These are phyloP conservation scores for Lordiphosa clarofinis DNA, from an alignment of 1,140 invertebrate species.

Conservation along the genomic window DNA sequence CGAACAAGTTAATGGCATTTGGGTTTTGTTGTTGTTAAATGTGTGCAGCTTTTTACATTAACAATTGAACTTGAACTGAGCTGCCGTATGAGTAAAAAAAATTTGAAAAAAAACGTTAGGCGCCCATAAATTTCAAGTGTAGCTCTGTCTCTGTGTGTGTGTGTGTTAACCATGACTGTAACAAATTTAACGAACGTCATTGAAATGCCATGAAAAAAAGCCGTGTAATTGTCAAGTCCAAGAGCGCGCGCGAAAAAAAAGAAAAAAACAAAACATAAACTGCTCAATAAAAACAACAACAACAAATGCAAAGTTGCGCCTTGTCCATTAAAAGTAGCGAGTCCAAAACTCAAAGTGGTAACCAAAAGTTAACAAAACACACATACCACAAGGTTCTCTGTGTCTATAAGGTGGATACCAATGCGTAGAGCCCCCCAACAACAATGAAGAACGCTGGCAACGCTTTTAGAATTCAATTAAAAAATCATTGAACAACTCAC, in stretches of 20 bases:
- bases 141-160: conserved; percentile 26
- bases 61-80: conserved; percentile 75
- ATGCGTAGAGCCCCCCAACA: conserved; percentile 51
- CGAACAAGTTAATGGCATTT: conserved; percentile 43
- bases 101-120: conserved; percentile 42
- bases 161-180: conserved; percentile 71
- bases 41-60: conserved; percentile 64
- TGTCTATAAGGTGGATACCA: conserved; percentile 43
- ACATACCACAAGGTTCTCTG: conserved; percentile 61
- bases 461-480: conserved; percentile 78
- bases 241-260: conserved; percentile 59
- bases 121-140: conserved; percentile 46
- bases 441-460: conserved; percentile 58
- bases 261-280: conserved; percentile 13
- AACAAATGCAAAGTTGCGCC: conserved; percentile 37
- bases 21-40: conserved; percentile 23
- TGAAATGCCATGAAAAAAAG: conserved; percentile 64
- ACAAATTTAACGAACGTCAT: conserved; percentile 77
- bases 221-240: conserved; percentile 77
- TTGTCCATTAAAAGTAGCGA: conserved; percentile 61
- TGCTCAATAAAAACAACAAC: conserved; percentile 51
- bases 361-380: conserved; percentile 24
- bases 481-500: conserved; percentile 69
- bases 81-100: conserved; percentile 54
- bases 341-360: conserved; percentile 40